Evolutionary conservation across 2,113 vertebrate species (phyloP).

Genomic region (Scortum barcoo): DNA sequence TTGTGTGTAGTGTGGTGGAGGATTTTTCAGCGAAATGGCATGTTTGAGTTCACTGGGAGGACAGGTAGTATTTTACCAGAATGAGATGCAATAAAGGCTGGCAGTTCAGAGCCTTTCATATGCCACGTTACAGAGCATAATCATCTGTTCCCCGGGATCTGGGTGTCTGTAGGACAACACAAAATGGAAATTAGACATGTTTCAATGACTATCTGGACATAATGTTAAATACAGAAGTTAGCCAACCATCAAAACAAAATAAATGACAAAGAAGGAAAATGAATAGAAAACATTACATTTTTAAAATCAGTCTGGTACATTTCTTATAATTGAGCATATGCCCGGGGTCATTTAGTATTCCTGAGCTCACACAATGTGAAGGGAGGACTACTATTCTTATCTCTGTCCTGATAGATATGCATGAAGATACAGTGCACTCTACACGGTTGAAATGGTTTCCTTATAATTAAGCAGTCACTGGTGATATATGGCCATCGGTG

Average conservation of each 20-base stretch:
- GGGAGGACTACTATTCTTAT: slow-evolving; percentile 68
- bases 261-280: neutral
- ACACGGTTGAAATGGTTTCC: slow-evolving; percentile 64
- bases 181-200: slow-evolving; percentile 44
- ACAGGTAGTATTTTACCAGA: slow-evolving; percentile 77
- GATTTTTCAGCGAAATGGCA: slow-evolving; percentile 65
- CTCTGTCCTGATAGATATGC: slow-evolving; percentile 66
- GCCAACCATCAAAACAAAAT: slow-evolving; percentile 25
- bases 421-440: slow-evolving; percentile 64
- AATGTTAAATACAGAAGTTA: slow-evolving; percentile 31
- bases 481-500: slow-evolving; percentile 76
- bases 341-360: slow-evolving; percentile 61
- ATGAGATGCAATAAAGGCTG: slow-evolving; percentile 77
- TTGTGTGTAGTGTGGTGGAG: slow-evolving; percentile 19
- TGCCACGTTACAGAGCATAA: slow-evolving; percentile 65
- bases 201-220: slow-evolving; percentile 31
- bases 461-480: slow-evolving; percentile 80
- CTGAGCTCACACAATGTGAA: slow-evolving; percentile 37
- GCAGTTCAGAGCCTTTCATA: slow-evolving; percentile 69
- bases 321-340: slow-evolving; percentile 27
- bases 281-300: slow-evolving; percentile 25
- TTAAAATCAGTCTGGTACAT: slow-evolving; percentile 27
- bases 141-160: slow-evolving; percentile 58
- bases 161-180: slow-evolving; percentile 33
- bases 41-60: slow-evolving; percentile 79